Percentiles rank a stretch among this genome's conserved stretches.
Evolutionary conservation across 2,888 invertebrate genomes (phyloP).

Genomic region (Tetropium fuscum): DNA sequence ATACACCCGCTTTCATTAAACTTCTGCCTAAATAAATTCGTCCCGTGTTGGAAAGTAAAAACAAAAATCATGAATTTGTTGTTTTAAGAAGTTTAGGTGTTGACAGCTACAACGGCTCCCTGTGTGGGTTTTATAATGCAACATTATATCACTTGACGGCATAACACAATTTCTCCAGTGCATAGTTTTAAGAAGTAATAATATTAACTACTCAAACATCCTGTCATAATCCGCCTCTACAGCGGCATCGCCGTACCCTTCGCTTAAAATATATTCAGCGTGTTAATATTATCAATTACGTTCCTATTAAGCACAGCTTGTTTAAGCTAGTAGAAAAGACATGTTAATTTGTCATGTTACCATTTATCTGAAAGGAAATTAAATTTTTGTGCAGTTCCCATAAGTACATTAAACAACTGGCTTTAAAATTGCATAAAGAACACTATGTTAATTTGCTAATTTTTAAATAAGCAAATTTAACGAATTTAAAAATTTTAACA

Average conservation of each 20-base stretch:
- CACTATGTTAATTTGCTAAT: no score
- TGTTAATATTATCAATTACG: conserved; percentile 9
- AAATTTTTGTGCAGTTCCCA: no score
- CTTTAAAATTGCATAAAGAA: no score
- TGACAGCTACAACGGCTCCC: conserved; percentile 23
- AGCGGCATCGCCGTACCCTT: conserved; percentile 38
- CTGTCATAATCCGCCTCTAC: conserved; percentile 44
- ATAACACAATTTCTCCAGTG: conserved; percentile 34
- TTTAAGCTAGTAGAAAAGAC: no score
- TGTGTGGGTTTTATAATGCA: conserved; percentile 26
- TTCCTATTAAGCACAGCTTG: conserved; percentile 2
- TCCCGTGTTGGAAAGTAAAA: conserved; percentile 29
- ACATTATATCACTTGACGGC: conserved; percentile 31
- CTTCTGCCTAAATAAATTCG: conserved; percentile 29
- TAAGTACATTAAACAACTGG: no score
- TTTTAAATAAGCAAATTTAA: no score
- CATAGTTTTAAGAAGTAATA: conserved; percentile 35
- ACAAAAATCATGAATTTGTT: conserved; percentile 36
- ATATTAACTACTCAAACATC: conserved; percentile 41
- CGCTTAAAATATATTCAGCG: conserved; percentile 29
- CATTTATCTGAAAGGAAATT: no score
- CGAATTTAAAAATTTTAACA: no score
- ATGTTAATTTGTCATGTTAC: no score
- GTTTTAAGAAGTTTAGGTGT: conserved; percentile 32
- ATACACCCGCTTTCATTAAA: conserved; percentile 26